Conservation (phyloP, 1,140 invertebrate genomes). For the Drosophila oshimai region DNA sequence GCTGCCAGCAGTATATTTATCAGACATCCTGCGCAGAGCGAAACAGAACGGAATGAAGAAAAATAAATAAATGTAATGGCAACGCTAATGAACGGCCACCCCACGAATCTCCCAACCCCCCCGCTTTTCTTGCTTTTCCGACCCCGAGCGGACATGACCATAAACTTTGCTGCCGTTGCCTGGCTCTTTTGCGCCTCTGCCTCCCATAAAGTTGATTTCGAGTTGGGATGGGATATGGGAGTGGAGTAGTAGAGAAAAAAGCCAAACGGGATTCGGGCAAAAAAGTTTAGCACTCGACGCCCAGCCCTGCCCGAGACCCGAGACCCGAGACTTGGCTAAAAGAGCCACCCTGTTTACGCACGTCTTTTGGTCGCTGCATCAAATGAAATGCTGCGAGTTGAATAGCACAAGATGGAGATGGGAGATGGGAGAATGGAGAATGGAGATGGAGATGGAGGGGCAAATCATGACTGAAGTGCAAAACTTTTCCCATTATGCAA, state of each 20-base stretch:
- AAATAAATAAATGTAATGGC: conserved; percentile 53
- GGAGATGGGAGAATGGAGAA: not conserved
- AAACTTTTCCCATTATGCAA: conserved; percentile 80
- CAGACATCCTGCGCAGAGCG: conserved; percentile 30
- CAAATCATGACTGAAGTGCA: conserved; percentile 72
- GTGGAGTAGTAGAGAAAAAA: conserved; percentile 1
- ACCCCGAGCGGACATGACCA: conserved; percentile 26
- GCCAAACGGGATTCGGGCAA: conserved; percentile 29
- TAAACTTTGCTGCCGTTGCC: conserved; percentile 44
- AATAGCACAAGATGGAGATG: conserved; percentile 33
- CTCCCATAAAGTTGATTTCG: conserved; percentile 46
- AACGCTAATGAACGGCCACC: conserved; percentile 36
- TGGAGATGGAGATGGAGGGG: not conserved
- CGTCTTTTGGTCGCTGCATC: conserved; percentile 69
- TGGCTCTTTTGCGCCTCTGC: conserved; percentile 8
- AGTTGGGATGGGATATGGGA: not conserved
- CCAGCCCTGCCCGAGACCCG: too few relatives aligned
- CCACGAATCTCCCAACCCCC: not conserved
- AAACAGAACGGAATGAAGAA: conserved; percentile 33
- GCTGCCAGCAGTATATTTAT: conserved; percentile 12
- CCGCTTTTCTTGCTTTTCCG: not conserved
- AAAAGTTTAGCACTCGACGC: conserved; percentile 55
- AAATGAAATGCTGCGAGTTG: conserved; percentile 57
- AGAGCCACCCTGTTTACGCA: conserved; percentile 40
- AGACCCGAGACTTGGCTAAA: conserved; percentile 7